Percentiles rank a stretch among this genome's conserved stretches.
phyloP scores from a whole-genome alignment of 2,888 invertebrate genomes.

The Rhabditoides inermis region DNA sequence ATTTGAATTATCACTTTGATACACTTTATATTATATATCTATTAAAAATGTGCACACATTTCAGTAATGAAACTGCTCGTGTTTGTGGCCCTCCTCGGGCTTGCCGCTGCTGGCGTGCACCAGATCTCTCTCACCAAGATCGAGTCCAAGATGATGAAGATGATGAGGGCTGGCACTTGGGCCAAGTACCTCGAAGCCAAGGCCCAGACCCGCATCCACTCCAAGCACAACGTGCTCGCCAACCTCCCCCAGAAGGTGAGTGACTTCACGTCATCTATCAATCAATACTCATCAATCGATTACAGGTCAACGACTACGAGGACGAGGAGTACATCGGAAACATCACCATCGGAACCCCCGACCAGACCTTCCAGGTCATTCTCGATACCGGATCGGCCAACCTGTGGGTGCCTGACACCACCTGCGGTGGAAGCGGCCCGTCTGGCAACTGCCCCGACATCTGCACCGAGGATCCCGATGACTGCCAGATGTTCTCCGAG shows the following conservation, averaged over 20 bases:
- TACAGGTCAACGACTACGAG: slow-evolving; percentile 24
- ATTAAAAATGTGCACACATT: too few species aligned
- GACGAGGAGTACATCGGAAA: slow-evolving; percentile 56
- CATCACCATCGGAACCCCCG: slow-evolving; percentile 61
- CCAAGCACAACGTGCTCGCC: slow-evolving; percentile 14
- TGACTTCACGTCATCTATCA: too few species aligned
- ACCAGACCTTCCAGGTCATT: slow-evolving; percentile 64
- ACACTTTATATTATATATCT: too few species aligned
- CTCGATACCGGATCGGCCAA: slow-evolving; percentile 57
- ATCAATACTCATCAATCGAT: too few species aligned
- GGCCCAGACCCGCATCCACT: slow-evolving; percentile 12
- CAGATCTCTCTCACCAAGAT: slow-evolving; percentile 16
- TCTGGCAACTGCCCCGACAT: too few species aligned
- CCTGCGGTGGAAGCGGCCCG: slow-evolving; percentile 5
- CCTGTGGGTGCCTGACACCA: slow-evolving; percentile 12
- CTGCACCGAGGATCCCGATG: too few species aligned
- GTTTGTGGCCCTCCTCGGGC: slow-evolving; percentile 23
- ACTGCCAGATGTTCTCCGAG: too few species aligned
- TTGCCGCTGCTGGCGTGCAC: slow-evolving; percentile 19
- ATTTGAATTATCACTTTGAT: too few species aligned
- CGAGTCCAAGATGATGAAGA: slow-evolving; percentile 15
- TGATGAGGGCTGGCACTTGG: slow-evolving; percentile 20
- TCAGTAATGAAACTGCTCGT: too few species aligned
- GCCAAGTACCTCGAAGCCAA: slow-evolving; percentile 15
- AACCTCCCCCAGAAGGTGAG: slow-evolving; percentile 13